Percentiles rank a stretch among this genome's conserved stretches.
Conservation (phyloP, 2,113 vertebrate species). For the Numida meleagris region DNA sequence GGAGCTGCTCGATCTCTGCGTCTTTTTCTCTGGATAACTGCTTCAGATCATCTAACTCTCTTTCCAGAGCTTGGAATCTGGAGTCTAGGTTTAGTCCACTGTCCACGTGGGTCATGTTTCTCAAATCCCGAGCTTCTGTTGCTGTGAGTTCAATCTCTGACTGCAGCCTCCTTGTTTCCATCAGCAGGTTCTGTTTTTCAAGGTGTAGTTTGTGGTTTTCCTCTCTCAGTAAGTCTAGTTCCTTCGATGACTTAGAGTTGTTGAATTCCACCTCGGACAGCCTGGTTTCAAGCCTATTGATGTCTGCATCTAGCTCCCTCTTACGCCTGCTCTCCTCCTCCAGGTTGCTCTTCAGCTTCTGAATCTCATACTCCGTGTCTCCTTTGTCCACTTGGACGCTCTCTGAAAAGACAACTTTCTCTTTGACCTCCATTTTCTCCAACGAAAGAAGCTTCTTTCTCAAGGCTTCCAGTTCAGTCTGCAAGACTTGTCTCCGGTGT, state of each 20-base stretch:
- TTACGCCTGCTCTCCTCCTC: constrained; percentile 88
- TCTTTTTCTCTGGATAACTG: constrained; percentile 88
- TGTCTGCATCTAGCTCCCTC: constrained; percentile 86
- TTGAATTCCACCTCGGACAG: constrained; percentile 91
- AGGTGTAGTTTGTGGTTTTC: constrained; percentile 91
- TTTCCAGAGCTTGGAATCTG: constrained; percentile 86
- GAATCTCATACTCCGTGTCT: constrained; percentile 89
- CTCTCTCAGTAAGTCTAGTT: constrained; percentile 91
- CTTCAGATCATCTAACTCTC: constrained; percentile 87
- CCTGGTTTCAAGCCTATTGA: constrained; percentile 79
- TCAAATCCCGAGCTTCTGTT: constrained; percentile 86
- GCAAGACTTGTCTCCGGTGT: constrained; percentile 86
- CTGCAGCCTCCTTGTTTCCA: constrained; percentile 88
- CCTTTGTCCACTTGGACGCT: constrained; percentile 94
- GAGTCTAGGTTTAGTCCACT: constrained; percentile 83
- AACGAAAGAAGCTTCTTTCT: constrained; percentile 83
- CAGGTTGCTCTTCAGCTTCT: constrained; percentile 85
- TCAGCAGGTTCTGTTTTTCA: constrained; percentile 90
- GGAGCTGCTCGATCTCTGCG: constrained; percentile 87
- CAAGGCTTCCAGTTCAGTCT: constrained; percentile 86
- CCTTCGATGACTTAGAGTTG: constrained; percentile 94
- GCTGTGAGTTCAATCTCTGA: constrained; percentile 91
- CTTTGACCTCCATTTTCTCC: constrained; percentile 90
- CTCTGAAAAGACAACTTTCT: constrained; percentile 94
- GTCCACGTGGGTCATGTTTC: constrained; percentile 77